Percentiles rank a stretch among this genome's conserved stretches.
Evolutionary conservation across 2,888 invertebrate species (phyloP).

Genomic region (Pachycephus smyrnensis): DNA sequence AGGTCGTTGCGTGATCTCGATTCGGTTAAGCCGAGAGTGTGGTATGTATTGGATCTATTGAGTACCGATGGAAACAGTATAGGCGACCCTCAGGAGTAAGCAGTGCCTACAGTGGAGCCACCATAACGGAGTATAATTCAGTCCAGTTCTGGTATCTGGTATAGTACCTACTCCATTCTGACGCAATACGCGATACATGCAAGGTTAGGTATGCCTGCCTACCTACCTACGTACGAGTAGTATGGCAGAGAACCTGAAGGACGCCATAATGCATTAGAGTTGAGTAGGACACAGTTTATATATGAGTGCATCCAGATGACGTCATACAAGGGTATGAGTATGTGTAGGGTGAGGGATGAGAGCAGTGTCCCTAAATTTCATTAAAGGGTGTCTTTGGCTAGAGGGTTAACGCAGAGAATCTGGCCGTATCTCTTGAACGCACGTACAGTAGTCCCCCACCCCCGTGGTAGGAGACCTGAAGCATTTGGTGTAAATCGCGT

Average conservation of each 20-base stretch:
- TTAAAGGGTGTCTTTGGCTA: constrained; percentile 30
- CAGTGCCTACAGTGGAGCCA: constrained; percentile 48
- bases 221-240: not conserved
- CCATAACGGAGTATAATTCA: constrained; percentile 62
- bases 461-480: too few relatives aligned
- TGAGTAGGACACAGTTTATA: constrained; percentile 50
- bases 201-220: constrained; percentile 11
- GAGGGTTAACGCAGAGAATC: not conserved
- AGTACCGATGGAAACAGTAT: constrained; percentile 41
- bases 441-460: not conserved
- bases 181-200: constrained; percentile 47
- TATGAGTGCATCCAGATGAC: constrained; percentile 34
- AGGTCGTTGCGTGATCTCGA: constrained; percentile 29
- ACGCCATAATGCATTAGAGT: constrained; percentile 55
- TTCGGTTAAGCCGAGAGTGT: constrained; percentile 42
- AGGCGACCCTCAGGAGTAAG: constrained; percentile 34
- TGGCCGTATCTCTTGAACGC: not conserved
- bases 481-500: not conserved
- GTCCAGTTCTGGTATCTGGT: constrained; percentile 54
- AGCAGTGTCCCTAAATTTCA: constrained; percentile 37
- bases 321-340: constrained; percentile 31
- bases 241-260: not conserved
- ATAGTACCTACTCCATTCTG: constrained; percentile 54
- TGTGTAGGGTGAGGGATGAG: not conserved
- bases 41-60: constrained; percentile 53